Evolutionary conservation across 2,888 invertebrate genomes (phyloP), one percentile per base, ranked within the genome.

Genomic region (Watsonalla cultraria): DNA sequence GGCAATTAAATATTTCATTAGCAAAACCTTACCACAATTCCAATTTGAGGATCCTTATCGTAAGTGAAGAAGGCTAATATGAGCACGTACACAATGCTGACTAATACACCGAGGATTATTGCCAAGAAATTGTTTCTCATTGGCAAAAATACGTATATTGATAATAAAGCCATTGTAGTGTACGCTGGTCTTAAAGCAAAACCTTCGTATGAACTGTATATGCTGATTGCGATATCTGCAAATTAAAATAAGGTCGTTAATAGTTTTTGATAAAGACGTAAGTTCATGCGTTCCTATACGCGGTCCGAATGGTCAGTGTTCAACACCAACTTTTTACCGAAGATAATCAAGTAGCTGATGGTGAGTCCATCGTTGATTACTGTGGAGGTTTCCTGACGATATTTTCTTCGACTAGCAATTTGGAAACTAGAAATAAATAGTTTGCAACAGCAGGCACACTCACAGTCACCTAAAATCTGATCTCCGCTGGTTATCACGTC

Each of bases 71-170:
- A 80, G 0, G 84, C 82, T 48, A 81, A 79, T 15, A 86, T 81
- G 7, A 87, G 61, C 2, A 96, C 83, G 72, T 97, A 95, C 45
- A 93, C 90, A 0, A 92, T 60, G 47, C 95, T 94, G 11, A 95
- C 93, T 0, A 94, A 80, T 1, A 93, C 61, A 0, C 96, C 97
- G 51, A 96, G 86, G 33, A 94, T 71, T 34, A 95, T 91, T 0
- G 95, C 94, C 59, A 95, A 89, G 59, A 93, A 92, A 74, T 95
- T 94, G 72, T 94, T 93, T 24, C 95, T 93, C 71, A 97, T 92
- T 0, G 97, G 96, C 63, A 97, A 91, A 81, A 97, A 97, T 61
- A 97, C 94, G 80, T 97, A 97, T 59, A 95, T 94, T 0, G 95
- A 94, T 51, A 97, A 92, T 1, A 97, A 90, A 0, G 95, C 92